Percentiles rank a stretch among this genome's conserved stretches.
phyloP scores from a whole-genome alignment of 2,113 vertebrate genomes.

The Petrocephalus microphthalmus region DNA sequence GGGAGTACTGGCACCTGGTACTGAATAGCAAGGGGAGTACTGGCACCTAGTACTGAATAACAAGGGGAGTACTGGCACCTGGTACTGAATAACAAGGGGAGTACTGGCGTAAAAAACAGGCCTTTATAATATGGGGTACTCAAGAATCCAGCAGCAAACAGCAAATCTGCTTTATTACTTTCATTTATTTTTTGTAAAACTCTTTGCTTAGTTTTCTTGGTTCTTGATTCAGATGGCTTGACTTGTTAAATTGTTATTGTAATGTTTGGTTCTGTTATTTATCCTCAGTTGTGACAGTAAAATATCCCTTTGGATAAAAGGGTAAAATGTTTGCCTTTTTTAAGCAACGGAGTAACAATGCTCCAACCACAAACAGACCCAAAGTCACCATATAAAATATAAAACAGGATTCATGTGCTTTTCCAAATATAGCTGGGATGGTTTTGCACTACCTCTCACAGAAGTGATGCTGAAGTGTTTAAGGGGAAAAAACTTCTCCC shows the following conservation, averaged over 20 bases:
- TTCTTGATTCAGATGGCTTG: not conserved
- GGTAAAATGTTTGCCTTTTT: not conserved
- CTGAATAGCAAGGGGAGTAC: no score
- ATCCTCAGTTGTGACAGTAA: not conserved
- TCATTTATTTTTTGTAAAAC: not conserved
- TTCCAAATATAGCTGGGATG: not conserved
- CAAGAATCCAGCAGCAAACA: not conserved
- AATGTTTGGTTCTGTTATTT: not conserved
- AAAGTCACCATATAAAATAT: not conserved
- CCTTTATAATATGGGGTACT: not conserved
- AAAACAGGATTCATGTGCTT: not conserved
- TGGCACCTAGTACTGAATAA: no score
- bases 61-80: no score
- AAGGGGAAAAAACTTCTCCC: not conserved
- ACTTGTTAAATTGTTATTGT: not conserved
- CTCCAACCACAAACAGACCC: not conserved
- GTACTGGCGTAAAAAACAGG: not conserved
- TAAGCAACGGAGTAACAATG: not conserved
- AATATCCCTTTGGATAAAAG: not conserved
- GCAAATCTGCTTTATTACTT: not conserved
- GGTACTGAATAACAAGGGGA: no score
- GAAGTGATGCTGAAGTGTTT: not conserved
- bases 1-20: no score
- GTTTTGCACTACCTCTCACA: not conserved
- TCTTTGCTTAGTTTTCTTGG: not conserved